phyloP scores from a whole-genome alignment of 1,140 invertebrate genomes.

The Contarinia nasturtii region DNA sequence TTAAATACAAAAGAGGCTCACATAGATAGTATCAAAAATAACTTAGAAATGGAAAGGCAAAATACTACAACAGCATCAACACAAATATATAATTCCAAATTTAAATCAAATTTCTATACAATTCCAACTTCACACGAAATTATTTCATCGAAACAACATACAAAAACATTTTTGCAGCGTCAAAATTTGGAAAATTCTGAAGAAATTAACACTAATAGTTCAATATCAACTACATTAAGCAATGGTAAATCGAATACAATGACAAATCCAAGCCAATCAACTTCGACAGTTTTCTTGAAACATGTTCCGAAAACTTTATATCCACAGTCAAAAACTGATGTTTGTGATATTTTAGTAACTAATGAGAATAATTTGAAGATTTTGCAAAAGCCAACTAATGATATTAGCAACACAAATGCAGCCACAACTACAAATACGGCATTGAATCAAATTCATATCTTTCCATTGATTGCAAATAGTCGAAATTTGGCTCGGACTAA shows the following conservation, averaged over 20 bases:
- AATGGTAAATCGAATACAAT: not conserved
- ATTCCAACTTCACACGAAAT: not conserved
- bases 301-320: not conserved
- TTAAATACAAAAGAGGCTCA: conserved; percentile 18
- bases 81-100: conserved; percentile 21
- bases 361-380: no score
- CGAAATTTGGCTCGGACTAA: not conserved
- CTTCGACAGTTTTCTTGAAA: not conserved
- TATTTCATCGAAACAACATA: not conserved
- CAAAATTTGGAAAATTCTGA: not conserved
- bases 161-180: not conserved
- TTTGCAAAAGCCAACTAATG: no score
- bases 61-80: conserved; percentile 16
- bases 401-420: no score
- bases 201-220: not conserved
- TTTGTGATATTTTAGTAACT: no score
- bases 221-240: not conserved
- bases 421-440: no score
- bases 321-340: not conserved
- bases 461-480: not conserved
- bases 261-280: not conserved
- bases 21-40: not conserved
- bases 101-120: not conserved
- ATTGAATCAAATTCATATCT: not conserved
- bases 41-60: not conserved